These are phyloP conservation scores for Temnothorax curvispinosus DNA, from an alignment of 1,140 invertebrate species.

Conservation along the genomic window DNA sequence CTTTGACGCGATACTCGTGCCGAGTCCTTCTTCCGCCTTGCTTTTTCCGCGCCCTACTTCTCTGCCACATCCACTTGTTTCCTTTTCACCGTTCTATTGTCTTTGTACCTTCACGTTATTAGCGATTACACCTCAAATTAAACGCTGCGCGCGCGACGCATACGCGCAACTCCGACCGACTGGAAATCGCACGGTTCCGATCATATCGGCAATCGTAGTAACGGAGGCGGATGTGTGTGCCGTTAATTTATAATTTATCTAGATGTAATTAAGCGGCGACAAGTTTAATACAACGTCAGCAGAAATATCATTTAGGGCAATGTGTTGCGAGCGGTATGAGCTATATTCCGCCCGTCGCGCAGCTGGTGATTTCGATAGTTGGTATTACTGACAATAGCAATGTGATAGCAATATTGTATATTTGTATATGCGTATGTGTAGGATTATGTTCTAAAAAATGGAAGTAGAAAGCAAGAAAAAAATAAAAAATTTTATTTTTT, in stretches of 20 bases:
- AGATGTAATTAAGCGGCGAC: background rate
- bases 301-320: slow-evolving; percentile 13
- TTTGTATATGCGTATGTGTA: background rate
- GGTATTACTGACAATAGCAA: background rate
- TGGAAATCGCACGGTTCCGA: background rate
- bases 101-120: slow-evolving; percentile 4
- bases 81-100: background rate
- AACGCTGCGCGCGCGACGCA: background rate
- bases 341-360: background rate
- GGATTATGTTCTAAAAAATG: background rate
- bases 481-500: too few relatives aligned
- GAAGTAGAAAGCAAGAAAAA: background rate
- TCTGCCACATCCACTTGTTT: background rate
- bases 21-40: background rate
- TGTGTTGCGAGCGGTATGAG: background rate
- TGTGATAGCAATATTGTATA: background rate
- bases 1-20: slow-evolving; percentile 29
- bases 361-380: slow-evolving; percentile 17
- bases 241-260: background rate
- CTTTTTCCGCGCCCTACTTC: background rate
- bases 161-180: background rate
- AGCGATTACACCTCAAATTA: background rate
- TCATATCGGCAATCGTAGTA: slow-evolving; percentile 57
- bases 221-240: slow-evolving; percentile 36
- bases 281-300: background rate